phyloP scores from a whole-genome alignment of 2,888 invertebrate species.

The Pilophorus perplexus region DNA sequence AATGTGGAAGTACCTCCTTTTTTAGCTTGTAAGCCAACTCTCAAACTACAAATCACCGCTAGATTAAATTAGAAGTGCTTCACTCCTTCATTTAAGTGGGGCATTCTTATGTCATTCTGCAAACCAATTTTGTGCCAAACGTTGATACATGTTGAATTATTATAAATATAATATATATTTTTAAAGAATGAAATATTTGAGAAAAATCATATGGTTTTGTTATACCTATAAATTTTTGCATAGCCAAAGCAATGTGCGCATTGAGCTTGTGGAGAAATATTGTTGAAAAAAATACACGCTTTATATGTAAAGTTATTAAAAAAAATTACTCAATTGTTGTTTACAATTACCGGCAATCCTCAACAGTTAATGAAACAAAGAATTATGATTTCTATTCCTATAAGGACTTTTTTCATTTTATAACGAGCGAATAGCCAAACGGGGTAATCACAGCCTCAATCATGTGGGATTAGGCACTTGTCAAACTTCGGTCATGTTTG shows the following conservation, averaged over 20 bases:
- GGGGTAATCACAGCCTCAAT: no score
- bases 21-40: slow-evolving; percentile 24
- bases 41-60: slow-evolving; percentile 27
- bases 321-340: slow-evolving; percentile 29
- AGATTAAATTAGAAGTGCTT: slow-evolving; percentile 40
- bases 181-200: slow-evolving; percentile 45
- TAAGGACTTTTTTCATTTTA: no score
- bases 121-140: slow-evolving; percentile 49
- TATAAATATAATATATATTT: slow-evolving; percentile 47
- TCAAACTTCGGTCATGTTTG: no score
- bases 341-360: not conserved
- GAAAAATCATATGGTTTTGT: slow-evolving; percentile 44
- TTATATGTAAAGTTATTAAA: slow-evolving; percentile 46
- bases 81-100: slow-evolving; percentile 43
- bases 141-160: slow-evolving; percentile 47
- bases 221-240: slow-evolving; percentile 43
- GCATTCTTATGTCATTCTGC: slow-evolving; percentile 43
- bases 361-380: no score
- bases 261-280: slow-evolving; percentile 46
- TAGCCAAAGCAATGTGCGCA: slow-evolving; percentile 46
- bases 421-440: no score
- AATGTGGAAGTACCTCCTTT: slow-evolving; percentile 9
- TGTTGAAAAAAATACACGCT: slow-evolving; percentile 47
- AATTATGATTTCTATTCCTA: no score
- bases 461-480: no score